Evolutionary conservation across 2,888 invertebrate species (phyloP), one percentile per base, ranked within the genome.

Genomic region (Xylota sylvarum): DNA sequence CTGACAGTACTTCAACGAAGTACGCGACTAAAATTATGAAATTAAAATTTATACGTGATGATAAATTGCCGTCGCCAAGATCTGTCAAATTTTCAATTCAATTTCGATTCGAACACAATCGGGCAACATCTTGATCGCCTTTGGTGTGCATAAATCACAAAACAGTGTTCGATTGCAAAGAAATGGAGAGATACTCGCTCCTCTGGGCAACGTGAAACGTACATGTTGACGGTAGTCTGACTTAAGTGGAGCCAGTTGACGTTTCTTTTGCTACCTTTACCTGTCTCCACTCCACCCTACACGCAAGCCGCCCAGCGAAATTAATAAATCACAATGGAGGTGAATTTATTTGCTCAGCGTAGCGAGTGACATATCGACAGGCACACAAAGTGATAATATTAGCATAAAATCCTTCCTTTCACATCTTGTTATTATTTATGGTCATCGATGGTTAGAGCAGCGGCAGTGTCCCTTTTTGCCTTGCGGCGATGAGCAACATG

Each of bases 301-400:
- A 23, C 40, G 7, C 60, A 58, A 19, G 17, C 23, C 14, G 35
- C 62, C 60, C 37, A 65, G 32, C 30, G 79, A 79, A 80, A 85
- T 85, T 81, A 85, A 80, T 85, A 85, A 85, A 85, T 85, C 85
- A 85, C 80, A 62, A 77, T 65, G 74, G 70, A 58, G 72, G 70
- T 60, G 76, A 85, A 85, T 85, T 85, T 85, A 85, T 85, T 85
- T 85, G 85, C 76, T 77, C 85, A 85, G 76, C 65, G 80, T 77
- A 85, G 65, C 85, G 76, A 89, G 89, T 90, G 90, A 90, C 90
- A 90, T 89, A 89, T 82, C 90, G 92, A 92, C 91, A 91, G 92
- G 91, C 92, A 90, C 91, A 92, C 92, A 91, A 91, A 91, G 91
- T 92, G 91, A 92, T 92, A 92, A 92, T 91, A 91, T 92, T 92